These are phyloP conservation scores for Brachyopa scutellaris DNA, from an alignment of 2,888 invertebrate genomes.

Conservation along the genomic window DNA sequence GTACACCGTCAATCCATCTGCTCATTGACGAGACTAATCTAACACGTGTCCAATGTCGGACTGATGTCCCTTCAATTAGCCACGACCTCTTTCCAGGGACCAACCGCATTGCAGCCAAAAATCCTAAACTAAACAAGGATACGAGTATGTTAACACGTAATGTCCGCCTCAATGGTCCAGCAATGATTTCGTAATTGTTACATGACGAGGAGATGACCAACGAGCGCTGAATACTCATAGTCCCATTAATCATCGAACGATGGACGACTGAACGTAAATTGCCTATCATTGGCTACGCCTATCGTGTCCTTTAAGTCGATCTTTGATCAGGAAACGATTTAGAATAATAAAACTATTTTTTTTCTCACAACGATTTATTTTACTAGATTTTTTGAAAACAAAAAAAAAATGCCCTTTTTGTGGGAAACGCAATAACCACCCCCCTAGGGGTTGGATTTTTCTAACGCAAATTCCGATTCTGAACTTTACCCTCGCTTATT, in stretches of 20 bases:
- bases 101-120: background rate
- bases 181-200: slow-evolving; percentile 65
- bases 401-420: slow-evolving; percentile 31
- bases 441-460: slow-evolving; percentile 7
- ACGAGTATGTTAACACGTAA: slow-evolving; percentile 25
- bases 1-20: slow-evolving; percentile 14
- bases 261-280: slow-evolving; percentile 60
- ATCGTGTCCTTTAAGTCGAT: slow-evolving; percentile 32
- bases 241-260: slow-evolving; percentile 58
- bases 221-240: slow-evolving; percentile 13
- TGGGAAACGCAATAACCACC: slow-evolving; percentile 22
- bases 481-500: background rate
- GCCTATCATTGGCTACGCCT: slow-evolving; percentile 66
- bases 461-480: slow-evolving; percentile 21
- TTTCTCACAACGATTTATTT: slow-evolving; percentile 49
- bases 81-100: background rate
- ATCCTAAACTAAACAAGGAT: slow-evolving; percentile 38
- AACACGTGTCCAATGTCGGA: slow-evolving; percentile 27
- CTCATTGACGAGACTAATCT: slow-evolving; percentile 12
- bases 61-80: slow-evolving; percentile 35
- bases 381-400: background rate
- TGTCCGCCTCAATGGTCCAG: slow-evolving; percentile 22
- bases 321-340: slow-evolving; percentile 38
- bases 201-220: slow-evolving; percentile 38
- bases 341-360: slow-evolving; percentile 18